Evolutionary conservation across 53 echinoderm and acorn worm species (phyloP), one percentile per base, ranked within the genome.

Genomic region (Astropecten irregularis): DNA sequence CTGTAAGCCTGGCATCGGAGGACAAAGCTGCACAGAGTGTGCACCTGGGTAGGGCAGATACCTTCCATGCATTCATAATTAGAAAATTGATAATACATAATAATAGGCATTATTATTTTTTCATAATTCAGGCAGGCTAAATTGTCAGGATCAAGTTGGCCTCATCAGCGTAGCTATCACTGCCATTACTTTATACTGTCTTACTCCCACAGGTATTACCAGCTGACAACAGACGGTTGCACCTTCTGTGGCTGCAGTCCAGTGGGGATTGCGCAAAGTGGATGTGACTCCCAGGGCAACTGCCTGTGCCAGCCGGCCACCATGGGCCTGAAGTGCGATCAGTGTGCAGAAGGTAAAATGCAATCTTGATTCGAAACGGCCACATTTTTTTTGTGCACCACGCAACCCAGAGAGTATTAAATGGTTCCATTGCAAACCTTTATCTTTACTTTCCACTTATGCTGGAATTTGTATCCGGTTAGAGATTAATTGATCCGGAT

Each of bases 1-100:
- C 37, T 95, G 95, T 46, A 95, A 93, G 56, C 85, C 83, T 14
- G 95, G 95, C 6, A 87, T 95, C 18, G 83, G 86, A 11, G 92
- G 92, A 19, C 62, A 82, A 25, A 50, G 54, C 66, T 95, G 95
- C 59, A 65, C 79, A 1, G 35, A 88, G 42, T 95, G 95, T 71
- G 36, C 65, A 2, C 74, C 85, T 23, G 95, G 93, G 95, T 95
- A 90, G 57, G 95, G 23, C n/a, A n/a, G n/a, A n/a, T 16, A 18
- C 9, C 31, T 32, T 66, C 35, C 0, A 36, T n/a, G 39, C 34
- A 35, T 18, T 66, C 21, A 66, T 26, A 13, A 27, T 56, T 22
- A 0, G 27, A n/a, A 23, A 22, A 23, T 25, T n/a, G 10, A 3
- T 22, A 22, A 23, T 3, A 56, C 55, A 4, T 44, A 9, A 44